Evolutionary conservation across 2,888 invertebrate species (phyloP).

Genomic region (Standfussiana lucernea): DNA sequence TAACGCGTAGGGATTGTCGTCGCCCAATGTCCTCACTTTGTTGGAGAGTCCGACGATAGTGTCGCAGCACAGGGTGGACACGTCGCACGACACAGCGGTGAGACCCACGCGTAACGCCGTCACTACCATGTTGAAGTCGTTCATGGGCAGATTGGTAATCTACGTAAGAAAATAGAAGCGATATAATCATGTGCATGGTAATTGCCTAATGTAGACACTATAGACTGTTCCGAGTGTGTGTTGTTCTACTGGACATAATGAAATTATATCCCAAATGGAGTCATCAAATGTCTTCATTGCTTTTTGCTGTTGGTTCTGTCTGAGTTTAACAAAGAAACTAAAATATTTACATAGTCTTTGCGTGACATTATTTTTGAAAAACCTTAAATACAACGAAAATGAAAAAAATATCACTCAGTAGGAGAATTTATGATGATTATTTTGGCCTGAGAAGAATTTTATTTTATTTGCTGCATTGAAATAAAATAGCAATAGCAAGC

Average conservation of each 20-base stretch:
- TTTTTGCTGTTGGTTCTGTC: neutral
- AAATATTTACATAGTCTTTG: neutral
- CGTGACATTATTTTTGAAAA: too few species aligned
- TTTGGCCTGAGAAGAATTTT: too few species aligned
- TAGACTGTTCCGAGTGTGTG: neutral
- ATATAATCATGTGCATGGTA: neutral
- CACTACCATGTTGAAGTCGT: conserved; percentile 87
- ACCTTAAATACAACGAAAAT: too few species aligned
- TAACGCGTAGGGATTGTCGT: conserved; percentile 82
- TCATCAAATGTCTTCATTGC: neutral
- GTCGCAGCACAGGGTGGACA: conserved; percentile 87
- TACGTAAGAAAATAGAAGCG: conserved; percentile 67
- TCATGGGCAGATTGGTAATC: conserved; percentile 83
- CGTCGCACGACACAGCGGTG: conserved; percentile 87
- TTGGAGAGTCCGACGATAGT: conserved; percentile 86
- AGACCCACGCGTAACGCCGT: conserved; percentile 85
- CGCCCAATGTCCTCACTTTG: conserved; percentile 79
- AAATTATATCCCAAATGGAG: neutral
- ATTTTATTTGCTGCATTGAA: too few species aligned
- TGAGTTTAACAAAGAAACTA: neutral
- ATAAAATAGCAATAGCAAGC: too few species aligned
- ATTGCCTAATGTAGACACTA: neutral
- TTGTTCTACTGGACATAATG: neutral
- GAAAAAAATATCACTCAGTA: too few species aligned
- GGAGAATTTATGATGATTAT: too few species aligned